Evolutionary conservation across 2,797 vertebrate genomes (phyloP).

Genomic region (Ptychobarbus kaznakovi): DNA sequence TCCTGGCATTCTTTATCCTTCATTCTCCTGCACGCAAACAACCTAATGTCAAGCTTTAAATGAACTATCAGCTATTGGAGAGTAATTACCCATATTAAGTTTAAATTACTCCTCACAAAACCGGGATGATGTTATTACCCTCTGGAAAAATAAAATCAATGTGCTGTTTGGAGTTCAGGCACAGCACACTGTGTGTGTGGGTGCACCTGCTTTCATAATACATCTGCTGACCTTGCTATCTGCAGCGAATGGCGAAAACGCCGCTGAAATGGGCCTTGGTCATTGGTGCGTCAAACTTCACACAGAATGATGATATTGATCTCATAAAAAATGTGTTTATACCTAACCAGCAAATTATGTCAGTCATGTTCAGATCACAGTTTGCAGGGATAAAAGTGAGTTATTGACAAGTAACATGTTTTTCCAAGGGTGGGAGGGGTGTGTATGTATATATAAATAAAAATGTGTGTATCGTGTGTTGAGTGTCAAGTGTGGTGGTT

Average conservation of each 20-base stretch:
- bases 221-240: slow-evolving; percentile 81
- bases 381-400: background rate
- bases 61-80: slow-evolving; percentile 73
- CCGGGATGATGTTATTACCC: slow-evolving; percentile 72
- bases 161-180: slow-evolving; percentile 73
- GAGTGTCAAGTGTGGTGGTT: too few relatives aligned
- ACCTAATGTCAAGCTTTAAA: slow-evolving; percentile 64
- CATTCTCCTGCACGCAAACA: slow-evolving; percentile 48
- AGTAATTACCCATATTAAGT: slow-evolving; percentile 76
- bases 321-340: slow-evolving; percentile 49
- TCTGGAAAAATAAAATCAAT: slow-evolving; percentile 75
- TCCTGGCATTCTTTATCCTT: slow-evolving; percentile 45
- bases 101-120: slow-evolving; percentile 74
- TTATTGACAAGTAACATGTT: background rate
- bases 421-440: background rate
- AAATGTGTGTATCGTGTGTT: too few relatives aligned
- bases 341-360: background rate
- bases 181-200: slow-evolving; percentile 67
- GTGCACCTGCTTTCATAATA: slow-evolving; percentile 77
- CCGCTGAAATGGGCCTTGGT: slow-evolving; percentile 66
- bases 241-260: slow-evolving; percentile 65
- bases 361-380: slow-evolving; percentile 12
- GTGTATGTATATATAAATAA: too few relatives aligned
- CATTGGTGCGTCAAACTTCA: slow-evolving; percentile 73
- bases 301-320: slow-evolving; percentile 68